Evolutionary conservation across 2,797 vertebrate species (phyloP).

Genomic region (Hippocampus kuda): DNA sequence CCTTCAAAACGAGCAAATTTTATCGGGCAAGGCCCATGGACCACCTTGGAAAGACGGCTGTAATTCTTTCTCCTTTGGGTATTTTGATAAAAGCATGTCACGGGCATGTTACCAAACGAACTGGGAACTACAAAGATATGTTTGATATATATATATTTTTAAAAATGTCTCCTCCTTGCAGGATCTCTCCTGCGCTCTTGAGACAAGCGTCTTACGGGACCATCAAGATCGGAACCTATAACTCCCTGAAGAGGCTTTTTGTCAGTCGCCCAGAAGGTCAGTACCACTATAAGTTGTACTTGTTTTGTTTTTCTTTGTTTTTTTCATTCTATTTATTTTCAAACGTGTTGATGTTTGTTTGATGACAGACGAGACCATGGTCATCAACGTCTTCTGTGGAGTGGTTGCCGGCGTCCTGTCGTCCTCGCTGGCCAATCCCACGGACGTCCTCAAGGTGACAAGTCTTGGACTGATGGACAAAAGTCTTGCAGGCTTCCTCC

Average conservation of each 20-base stretch:
- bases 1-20: no score
- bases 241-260: slow-evolving; percentile 88
- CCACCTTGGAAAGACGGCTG: no score
- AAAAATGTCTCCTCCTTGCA: slow-evolving; percentile 43
- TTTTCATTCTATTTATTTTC: neutral
- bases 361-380: slow-evolving; percentile 84
- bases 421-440: slow-evolving; percentile 87
- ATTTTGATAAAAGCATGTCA: no score
- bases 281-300: slow-evolving; percentile 9
- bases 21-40: no score
- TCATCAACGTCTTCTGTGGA: slow-evolving; percentile 91
- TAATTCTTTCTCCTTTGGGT: no score
- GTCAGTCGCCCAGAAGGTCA: slow-evolving; percentile 85
- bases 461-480: neutral
- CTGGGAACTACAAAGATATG: no score
- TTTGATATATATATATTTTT: no score
- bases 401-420: slow-evolving; percentile 91
- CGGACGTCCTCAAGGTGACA: slow-evolving; percentile 88
- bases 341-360: neutral
- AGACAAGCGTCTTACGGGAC: slow-evolving; percentile 93
- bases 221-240: slow-evolving; percentile 96
- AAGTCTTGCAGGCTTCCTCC: neutral
- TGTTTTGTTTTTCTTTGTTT: neutral
- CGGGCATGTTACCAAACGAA: no score
- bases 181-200: slow-evolving; percentile 86